phyloP scores from a whole-genome alignment of 2,797 vertebrate species.

The Pteropus rufus region DNA sequence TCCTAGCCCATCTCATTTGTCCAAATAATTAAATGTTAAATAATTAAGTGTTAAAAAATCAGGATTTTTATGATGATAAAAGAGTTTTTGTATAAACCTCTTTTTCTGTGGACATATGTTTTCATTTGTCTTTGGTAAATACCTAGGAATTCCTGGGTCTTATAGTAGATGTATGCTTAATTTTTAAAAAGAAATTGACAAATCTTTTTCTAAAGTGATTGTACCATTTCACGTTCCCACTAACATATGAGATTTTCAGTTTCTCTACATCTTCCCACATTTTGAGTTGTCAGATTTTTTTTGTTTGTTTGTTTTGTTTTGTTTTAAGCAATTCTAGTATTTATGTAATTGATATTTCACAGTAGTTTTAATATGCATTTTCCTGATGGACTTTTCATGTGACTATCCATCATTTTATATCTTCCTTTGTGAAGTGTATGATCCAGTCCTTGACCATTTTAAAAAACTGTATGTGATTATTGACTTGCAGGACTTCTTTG shows the following conservation, averaged over 20 bases:
- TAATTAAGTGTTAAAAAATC: neutral
- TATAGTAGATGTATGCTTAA: neutral
- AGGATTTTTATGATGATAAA: neutral
- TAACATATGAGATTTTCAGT: neutral
- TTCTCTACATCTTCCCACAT: neutral
- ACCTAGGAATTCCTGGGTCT: neutral
- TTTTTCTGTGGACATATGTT: neutral
- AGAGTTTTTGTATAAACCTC: neutral
- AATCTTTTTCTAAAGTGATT: neutral
- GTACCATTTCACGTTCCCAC: neutral
- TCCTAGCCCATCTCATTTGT: neutral
- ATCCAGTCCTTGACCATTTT: neutral
- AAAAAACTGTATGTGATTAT: neutral
- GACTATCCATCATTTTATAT: neutral
- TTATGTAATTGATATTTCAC: neutral
- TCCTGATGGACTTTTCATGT: neutral
- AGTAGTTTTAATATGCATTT: neutral
- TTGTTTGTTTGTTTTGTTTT: neutral
- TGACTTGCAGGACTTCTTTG: neutral
- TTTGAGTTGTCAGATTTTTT: neutral
- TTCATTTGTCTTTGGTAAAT: neutral
- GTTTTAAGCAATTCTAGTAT: neutral
- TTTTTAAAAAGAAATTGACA: neutral
- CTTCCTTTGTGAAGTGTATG: neutral
- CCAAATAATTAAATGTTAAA: neutral